Base-by-base conservation (phyloP, 2,888 invertebrate genomes). In the Hoplodrina blanda region DNA sequence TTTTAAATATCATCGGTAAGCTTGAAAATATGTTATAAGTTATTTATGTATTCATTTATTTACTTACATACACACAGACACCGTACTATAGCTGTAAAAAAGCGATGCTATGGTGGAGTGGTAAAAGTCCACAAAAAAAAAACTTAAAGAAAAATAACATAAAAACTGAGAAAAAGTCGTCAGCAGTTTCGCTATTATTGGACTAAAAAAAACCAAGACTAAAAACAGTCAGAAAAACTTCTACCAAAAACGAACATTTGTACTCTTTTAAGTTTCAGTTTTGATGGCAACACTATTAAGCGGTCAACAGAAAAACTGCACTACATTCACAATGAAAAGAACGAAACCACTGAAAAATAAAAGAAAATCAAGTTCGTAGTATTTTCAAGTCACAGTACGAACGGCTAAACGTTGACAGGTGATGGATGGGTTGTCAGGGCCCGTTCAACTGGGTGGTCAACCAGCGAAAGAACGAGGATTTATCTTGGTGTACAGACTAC, bases 381-480 rank as follows among this genome's bases (percentile, higher is more conserved):
- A 64, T 65, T 79, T 62, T 25, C 54, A 53, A 66, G 68, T 52
- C 46, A 56, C 61, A 53, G 64, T n/a, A 15, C 46, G 25, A 60
- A 52, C 55, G 53, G 60, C 25, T 15, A 60, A 62, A 13, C 49
- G 41, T 57, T 69, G 81, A 76, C 69, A 62, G 11, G 20, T 80
- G 69, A 76, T 62, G 54, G 69, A 76, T 64, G 15, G 77, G 54
- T 59, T 62, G 70, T 71, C 65, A 62, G 37, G 25, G 15, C 5
- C 41, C 52, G 52, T 59, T 67, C 62, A 61, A 25, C 67, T 33
- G 50, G 44, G 57, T 44, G 80, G 80, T 80, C 59, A 66, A 59
- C 62, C 54, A 62, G 80, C 50, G 66, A 8, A 19, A 62, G 19
- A 61, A 57, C 17, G 41, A 30, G 19, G 54, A 75, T 80, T 66